Evolutionary conservation across 2,888 invertebrate species (phyloP).

Genomic region (Polyommatus iphigenia): DNA sequence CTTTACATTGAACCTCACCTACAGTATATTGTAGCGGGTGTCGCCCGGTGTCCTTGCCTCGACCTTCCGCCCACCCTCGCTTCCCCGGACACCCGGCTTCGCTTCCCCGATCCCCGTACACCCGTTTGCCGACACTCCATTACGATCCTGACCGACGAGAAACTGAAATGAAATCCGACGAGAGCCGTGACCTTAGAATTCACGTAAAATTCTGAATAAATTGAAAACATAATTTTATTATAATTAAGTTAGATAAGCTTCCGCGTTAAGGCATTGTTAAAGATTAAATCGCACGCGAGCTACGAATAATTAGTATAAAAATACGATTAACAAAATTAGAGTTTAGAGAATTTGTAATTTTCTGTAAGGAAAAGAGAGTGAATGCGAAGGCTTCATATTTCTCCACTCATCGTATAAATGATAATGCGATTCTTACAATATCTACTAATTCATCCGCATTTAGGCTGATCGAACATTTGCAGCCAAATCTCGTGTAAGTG

Average conservation of each 20-base stretch:
- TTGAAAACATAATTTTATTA: slow-evolving; percentile 14
- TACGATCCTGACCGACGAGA: slow-evolving; percentile 45
- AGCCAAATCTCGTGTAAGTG: slow-evolving; percentile 18
- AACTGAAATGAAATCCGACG: slow-evolving; percentile 41
- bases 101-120: slow-evolving; percentile 41
- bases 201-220: slow-evolving; percentile 10
- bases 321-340: background rate
- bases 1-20: background rate
- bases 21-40: slow-evolving; percentile 39
- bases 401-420: background rate
- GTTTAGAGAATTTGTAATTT: background rate
- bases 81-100: slow-evolving; percentile 37
- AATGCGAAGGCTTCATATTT: background rate
- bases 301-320: background rate
- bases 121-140: slow-evolving; percentile 55
- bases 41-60: slow-evolving; percentile 62
- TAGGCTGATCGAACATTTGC: slow-evolving; percentile 10
- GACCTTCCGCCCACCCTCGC: slow-evolving; percentile 54
- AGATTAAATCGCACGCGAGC: background rate
- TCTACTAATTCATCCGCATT: slow-evolving; percentile 1
- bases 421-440: slow-evolving; percentile 5
- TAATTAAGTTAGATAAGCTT: slow-evolving; percentile 5
- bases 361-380: background rate
- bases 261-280: slow-evolving; percentile 11
- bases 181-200: slow-evolving; percentile 37